Conservation (phyloP, 2,797 vertebrate species). For the Hypotaenidia okinawae region DNA sequence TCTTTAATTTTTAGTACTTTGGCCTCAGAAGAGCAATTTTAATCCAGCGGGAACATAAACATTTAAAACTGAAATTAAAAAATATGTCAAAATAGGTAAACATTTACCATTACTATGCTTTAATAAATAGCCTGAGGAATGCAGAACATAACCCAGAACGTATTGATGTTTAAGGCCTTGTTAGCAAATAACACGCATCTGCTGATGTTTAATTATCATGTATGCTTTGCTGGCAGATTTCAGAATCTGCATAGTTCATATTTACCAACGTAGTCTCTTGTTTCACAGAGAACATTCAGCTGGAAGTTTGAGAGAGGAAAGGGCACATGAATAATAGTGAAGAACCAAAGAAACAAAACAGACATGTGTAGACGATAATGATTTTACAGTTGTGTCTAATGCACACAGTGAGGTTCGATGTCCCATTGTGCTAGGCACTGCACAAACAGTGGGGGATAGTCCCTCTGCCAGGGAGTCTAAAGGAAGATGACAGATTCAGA, state of each 20-base stretch:
- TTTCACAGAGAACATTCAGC: slow-evolving; percentile 26
- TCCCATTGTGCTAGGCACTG: neutral
- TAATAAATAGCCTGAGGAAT: slow-evolving; percentile 45
- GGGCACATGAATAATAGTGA: neutral
- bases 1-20: slow-evolving; percentile 36
- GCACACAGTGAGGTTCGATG: neutral
- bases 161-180: slow-evolving; percentile 56
- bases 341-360: neutral
- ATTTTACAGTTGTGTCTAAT: slow-evolving; percentile 38
- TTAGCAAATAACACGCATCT: slow-evolving; percentile 55
- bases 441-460: neutral
- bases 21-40: slow-evolving; percentile 33
- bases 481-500: neutral
- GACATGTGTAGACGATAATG: neutral
- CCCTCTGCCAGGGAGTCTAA: neutral
- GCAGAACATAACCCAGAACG: neutral
- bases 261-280: neutral
- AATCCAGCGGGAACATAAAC: slow-evolving; percentile 33
- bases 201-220: slow-evolving; percentile 59
- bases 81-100: slow-evolving; percentile 49
- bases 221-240: slow-evolving; percentile 22
- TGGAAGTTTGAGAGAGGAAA: neutral
- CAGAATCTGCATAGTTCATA: slow-evolving; percentile 17
- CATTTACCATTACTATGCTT: slow-evolving; percentile 55
- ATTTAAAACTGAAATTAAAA: slow-evolving; percentile 55